phyloP scores from a whole-genome alignment of 2,888 invertebrate species.

The Cancer borealis region DNA sequence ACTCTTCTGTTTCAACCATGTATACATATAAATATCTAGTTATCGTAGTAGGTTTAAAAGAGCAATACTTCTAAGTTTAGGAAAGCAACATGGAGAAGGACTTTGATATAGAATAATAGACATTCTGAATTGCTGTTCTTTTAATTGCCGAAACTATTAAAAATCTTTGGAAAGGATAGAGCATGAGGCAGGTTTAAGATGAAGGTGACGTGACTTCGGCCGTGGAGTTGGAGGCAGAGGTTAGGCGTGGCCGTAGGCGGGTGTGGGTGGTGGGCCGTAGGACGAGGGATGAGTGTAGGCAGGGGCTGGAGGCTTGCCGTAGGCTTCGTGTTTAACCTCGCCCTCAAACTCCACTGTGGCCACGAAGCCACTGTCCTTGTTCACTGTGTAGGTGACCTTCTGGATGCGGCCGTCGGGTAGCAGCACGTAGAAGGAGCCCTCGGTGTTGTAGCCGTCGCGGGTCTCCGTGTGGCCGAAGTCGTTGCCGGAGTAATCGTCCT shows the following conservation, averaged over 20 bases:
- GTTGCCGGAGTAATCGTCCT: not conserved
- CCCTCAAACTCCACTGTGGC: constrained; percentile 8
- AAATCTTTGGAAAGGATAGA: too few relatives aligned
- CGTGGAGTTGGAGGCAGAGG: not conserved
- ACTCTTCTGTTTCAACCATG: too few relatives aligned
- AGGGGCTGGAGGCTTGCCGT: not conserved
- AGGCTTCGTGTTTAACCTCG: not conserved
- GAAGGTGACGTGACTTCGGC: too few relatives aligned
- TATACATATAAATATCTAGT: too few relatives aligned
- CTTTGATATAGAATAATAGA: too few relatives aligned
- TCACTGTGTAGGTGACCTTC: not conserved
- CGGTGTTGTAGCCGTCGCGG: constrained; percentile 20
- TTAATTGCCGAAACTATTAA: too few relatives aligned
- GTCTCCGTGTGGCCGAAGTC: not conserved
- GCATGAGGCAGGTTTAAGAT: too few relatives aligned
- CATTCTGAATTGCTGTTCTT: too few relatives aligned
- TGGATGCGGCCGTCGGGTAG: constrained; percentile 20
- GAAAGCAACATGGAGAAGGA: too few relatives aligned
- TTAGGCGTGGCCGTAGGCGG: not conserved
- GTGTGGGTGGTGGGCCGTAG: not conserved
- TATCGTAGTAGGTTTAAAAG: too few relatives aligned
- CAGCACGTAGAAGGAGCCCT: not conserved
- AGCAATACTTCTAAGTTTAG: too few relatives aligned
- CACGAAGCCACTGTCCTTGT: constrained; percentile 7
- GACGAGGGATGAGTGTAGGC: not conserved